phyloP scores from a whole-genome alignment of 2,113 vertebrate genomes.

The Atractosteus spatula region DNA sequence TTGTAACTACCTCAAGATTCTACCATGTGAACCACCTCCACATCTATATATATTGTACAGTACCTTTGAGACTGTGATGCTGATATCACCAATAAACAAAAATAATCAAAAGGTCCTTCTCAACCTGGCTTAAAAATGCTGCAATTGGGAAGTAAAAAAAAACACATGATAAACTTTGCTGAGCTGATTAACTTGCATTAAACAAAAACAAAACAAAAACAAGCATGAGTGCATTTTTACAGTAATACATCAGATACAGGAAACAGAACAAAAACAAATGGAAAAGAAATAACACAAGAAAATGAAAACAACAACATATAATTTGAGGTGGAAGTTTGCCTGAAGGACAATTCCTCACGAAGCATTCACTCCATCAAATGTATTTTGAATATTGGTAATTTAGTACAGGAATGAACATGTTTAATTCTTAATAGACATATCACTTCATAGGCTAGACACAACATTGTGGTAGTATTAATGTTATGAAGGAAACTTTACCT shows the following conservation, averaged over 20 bases:
- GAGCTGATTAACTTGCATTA: conserved; percentile 26
- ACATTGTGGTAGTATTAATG: conserved; percentile 24
- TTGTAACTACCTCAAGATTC: no score
- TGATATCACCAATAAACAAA: no score
- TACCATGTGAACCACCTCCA: no score
- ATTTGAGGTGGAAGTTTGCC: conserved; percentile 61
- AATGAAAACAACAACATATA: conserved; percentile 48
- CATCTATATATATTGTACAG: no score
- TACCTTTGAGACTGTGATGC: no score
- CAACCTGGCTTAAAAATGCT: no score
- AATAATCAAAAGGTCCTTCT: no score
- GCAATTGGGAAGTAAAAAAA: no score
- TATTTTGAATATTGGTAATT: conserved; percentile 57
- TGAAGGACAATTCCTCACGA: conserved; percentile 56
- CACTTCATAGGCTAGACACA: conserved; percentile 44
- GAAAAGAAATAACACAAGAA: conserved; percentile 36
- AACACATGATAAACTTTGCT: no score
- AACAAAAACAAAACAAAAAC: conserved; percentile 33
- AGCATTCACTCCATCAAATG: conserved; percentile 54
- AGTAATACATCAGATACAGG: conserved; percentile 31
- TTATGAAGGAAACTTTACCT: conserved; percentile 8
- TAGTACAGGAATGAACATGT: conserved; percentile 31
- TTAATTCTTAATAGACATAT: conserved; percentile 37
- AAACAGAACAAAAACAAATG: conserved; percentile 56
- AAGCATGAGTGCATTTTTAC: conserved; percentile 20